phyloP scores from a whole-genome alignment of 2,888 invertebrate species.

The Nasonia oneida region DNA sequence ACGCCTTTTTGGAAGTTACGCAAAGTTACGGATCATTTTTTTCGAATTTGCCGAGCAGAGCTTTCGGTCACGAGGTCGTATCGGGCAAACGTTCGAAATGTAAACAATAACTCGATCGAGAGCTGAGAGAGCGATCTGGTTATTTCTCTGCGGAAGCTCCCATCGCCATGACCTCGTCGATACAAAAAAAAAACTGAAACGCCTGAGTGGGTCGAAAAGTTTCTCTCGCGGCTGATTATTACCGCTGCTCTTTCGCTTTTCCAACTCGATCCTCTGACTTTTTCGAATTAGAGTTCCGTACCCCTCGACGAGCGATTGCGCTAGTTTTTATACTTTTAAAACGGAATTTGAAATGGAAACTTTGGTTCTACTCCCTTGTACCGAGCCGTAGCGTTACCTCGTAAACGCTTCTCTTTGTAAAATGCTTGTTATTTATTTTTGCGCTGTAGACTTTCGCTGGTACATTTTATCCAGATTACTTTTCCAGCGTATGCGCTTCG shows the following conservation, averaged over 20 bases:
- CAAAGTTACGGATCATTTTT: neutral
- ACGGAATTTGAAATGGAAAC: neutral
- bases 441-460: neutral
- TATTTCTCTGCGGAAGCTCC: neutral
- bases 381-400: too few relatives aligned
- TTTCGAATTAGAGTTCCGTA: neutral
- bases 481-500: too few relatives aligned
- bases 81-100: neutral
- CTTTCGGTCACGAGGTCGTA: neutral
- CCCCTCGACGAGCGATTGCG: neutral
- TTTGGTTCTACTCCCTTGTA: neutral
- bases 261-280: neutral
- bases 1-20: neutral
- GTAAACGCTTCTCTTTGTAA: too few relatives aligned
- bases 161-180: neutral
- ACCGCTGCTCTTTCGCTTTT: conserved; percentile 9
- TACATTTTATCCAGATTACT: too few relatives aligned
- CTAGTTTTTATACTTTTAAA: neutral
- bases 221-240: neutral
- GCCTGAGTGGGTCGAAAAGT: neutral
- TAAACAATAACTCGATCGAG: neutral
- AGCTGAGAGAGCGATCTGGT: neutral
- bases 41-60: neutral
- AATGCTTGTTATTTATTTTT: neutral
- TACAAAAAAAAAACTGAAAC: neutral